A percentile compares a stretch with the other conserved stretches of the same genome.
Evolutionary conservation across 2,888 invertebrate genomes (phyloP).

Genomic region (Choristoneura rosaceana): DNA sequence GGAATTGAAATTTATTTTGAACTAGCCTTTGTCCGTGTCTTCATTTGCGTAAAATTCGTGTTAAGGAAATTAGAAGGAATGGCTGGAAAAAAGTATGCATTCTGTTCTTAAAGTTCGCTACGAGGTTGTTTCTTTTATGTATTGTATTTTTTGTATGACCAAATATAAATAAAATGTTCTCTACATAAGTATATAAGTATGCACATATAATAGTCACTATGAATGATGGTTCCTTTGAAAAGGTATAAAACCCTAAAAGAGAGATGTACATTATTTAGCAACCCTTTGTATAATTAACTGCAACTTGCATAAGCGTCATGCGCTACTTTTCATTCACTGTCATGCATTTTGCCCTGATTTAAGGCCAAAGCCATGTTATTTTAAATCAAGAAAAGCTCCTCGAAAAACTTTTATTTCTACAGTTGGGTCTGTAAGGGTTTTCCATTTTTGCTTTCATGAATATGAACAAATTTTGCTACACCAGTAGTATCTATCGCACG

Average conservation of each 20-base stretch:
- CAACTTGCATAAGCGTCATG: neutral
- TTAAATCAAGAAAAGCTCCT: neutral
- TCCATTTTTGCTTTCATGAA: neutral
- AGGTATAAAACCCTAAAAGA: neutral
- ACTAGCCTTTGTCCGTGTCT: slow-evolving; percentile 14
- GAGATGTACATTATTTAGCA: neutral
- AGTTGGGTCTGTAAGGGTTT: neutral
- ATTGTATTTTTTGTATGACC: neutral
- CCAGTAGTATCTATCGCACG: slow-evolving; percentile 46
- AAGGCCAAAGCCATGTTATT: neutral
- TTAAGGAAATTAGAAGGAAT: slow-evolving; percentile 1
- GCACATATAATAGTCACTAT: too few species aligned
- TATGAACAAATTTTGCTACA: slow-evolving; percentile 7
- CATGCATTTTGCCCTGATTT: neutral
- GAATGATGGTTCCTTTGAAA: neutral
- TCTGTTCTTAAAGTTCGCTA: neutral
- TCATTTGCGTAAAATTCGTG: neutral
- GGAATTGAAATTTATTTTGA: slow-evolving; percentile 38
- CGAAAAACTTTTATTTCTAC: neutral
- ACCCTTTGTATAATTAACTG: neutral
- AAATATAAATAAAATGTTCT: too few species aligned
- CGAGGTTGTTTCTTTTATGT: neutral
- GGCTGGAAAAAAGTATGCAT: neutral
- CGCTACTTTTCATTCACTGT: neutral
- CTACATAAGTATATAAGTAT: too few species aligned